Evolutionary conservation across 37 sponge, comb jelly and placozoan genomes (phyloP), one percentile per base, ranked within the genome.

Genomic region (Hexactinellida sp.): DNA sequence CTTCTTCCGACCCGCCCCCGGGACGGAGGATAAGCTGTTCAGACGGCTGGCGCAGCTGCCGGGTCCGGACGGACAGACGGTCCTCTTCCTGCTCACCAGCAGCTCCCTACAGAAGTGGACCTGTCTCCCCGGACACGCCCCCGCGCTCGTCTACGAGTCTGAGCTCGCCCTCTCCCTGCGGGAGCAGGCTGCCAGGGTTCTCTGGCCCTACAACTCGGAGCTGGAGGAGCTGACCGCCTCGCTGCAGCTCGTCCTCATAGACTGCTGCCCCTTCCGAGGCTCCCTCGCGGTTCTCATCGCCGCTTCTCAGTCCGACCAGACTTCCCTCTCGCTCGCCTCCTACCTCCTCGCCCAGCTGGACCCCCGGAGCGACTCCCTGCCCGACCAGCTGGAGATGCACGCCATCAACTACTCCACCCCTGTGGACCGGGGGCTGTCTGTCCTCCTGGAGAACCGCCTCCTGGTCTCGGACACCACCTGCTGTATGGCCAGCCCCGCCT

Each of bases 41-140:
- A 34, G 39, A 38, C 51, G 41, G 85, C 36, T 47, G 36, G 16
- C 39, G 1, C 36, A 85, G 25, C 28, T 85, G 54, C 19, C 54
- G 36, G 41, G 39, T 37, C 37, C 84, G 21, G 37, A 24, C 5
- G 83, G 71, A 10, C 55, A 52, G 28, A 25, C 38, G 10, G 0
- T 52, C 24, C 76, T 38, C 0, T 84, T 88, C 25, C 38, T 91
- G 5, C 85, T 91, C 1, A 88, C 88, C 52, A 88, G 54, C 54
- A 71, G 84, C 37, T 41, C 83, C 38, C 54, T 91, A 32, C 86
- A 88, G 84, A 86, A 86, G 84, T 91, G 91, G 91, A 63, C 76
- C 25, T 63, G 30, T 63, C 3, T 28, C 76, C 76, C 76, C 34
- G 34, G 28, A 32, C 25, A 23, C 76, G 76, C 76, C 28, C 76